A percentile compares a stretch with the other conserved stretches of the same genome.
Conservation (phyloP, 2,797 vertebrate species). For the Gadopsis marmoratus region DNA sequence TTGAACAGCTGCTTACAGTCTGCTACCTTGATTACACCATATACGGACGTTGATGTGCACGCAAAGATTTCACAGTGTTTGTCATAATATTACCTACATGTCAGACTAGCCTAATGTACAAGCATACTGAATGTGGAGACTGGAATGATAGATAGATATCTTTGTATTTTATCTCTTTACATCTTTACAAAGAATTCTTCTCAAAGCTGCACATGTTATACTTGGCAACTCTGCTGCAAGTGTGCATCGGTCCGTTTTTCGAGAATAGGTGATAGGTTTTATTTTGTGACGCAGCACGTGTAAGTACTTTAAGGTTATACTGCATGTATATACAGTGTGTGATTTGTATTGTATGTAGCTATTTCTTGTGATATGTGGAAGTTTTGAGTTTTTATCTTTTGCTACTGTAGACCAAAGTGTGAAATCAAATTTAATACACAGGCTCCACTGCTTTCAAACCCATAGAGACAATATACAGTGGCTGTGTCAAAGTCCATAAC, state of each 20-base stretch:
- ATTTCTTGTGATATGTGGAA: not conserved
- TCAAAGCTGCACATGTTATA: not conserved
- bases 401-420: not conserved
- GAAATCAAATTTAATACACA: constrained; percentile 23
- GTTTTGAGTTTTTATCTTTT: not conserved
- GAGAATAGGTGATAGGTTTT: not conserved
- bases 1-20: constrained; percentile 1
- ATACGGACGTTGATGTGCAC: not conserved
- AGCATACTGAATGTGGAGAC: not conserved
- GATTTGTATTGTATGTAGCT: not conserved
- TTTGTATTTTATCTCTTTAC: too few species aligned
- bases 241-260: not conserved
- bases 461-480: constrained; percentile 27
- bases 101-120: constrained; percentile 1
- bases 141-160: not conserved
- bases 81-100: not conserved
- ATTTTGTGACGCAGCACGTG: not conserved
- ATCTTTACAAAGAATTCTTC: not conserved
- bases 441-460: constrained; percentile 23
- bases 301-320: not conserved
- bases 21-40: not conserved
- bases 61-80: constrained; percentile 14
- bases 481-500: constrained; percentile 48
- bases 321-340: not conserved
- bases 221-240: not conserved